Evolutionary conservation across 2,888 invertebrate genomes (phyloP).

Genomic region (Latheticus oryzae): DNA sequence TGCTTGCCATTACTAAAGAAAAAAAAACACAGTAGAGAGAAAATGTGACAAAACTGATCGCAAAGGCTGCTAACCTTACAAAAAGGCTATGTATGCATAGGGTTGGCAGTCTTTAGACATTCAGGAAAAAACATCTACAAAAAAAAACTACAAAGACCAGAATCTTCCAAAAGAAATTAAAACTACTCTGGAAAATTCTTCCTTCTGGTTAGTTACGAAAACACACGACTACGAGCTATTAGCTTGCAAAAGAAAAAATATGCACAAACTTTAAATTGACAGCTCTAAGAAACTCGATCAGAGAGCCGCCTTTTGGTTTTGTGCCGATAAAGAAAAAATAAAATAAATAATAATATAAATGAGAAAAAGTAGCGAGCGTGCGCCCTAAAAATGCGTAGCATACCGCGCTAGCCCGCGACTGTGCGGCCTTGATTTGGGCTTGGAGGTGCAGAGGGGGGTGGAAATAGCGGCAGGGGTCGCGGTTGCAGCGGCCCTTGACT

Average conservation of each 20-base stretch:
- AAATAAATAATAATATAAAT: conserved; percentile 46
- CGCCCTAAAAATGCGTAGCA: conserved; percentile 75
- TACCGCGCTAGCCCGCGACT: conserved; percentile 92
- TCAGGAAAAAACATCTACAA: conserved; percentile 47
- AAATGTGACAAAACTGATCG: conserved; percentile 5
- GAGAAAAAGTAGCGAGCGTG: conserved; percentile 62
- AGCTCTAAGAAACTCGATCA: neutral
- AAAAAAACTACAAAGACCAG: conserved; percentile 27
- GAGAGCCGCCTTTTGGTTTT: conserved; percentile 10
- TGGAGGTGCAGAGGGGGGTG: conserved; percentile 99
- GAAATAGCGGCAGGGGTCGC: conserved; percentile 99
- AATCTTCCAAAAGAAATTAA: conserved; percentile 9
- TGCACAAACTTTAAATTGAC: conserved; percentile 38
- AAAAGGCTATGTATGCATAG: neutral
- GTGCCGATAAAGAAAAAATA: conserved; percentile 45
- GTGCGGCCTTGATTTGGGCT: conserved; percentile 98
- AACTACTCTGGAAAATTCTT: conserved; percentile 23
- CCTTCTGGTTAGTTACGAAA: conserved; percentile 30
- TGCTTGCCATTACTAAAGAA: conserved; percentile 42
- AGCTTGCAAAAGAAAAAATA: conserved; percentile 51
- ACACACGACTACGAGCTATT: conserved; percentile 52
- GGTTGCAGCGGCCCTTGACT: conserved; percentile 98
- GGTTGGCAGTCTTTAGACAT: conserved; percentile 21
- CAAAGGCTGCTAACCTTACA: conserved; percentile 7
- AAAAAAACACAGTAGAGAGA: conserved; percentile 18